phyloP scores from a whole-genome alignment of 2,113 vertebrate genomes.

The Aepyceros melampus region DNA sequence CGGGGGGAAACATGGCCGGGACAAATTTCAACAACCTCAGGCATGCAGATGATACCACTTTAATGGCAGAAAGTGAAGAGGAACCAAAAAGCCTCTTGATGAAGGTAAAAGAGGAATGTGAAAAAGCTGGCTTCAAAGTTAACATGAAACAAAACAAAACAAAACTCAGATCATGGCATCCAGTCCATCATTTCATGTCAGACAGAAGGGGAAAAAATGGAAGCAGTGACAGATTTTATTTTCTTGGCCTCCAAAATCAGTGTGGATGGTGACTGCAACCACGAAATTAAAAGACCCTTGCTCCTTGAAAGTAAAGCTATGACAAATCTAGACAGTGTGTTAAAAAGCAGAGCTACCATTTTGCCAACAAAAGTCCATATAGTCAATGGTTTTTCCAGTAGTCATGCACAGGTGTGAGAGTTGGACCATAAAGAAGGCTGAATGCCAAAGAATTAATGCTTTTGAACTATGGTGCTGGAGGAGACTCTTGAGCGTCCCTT shows the following conservation, averaged over 20 bases:
- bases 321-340: neutral
- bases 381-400: neutral
- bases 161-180: neutral
- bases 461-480: neutral
- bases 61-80: neutral
- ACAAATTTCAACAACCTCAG: neutral
- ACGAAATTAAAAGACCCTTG: neutral
- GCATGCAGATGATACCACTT: neutral
- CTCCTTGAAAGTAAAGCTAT: neutral
- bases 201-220: neutral
- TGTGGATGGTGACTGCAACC: neutral
- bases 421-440: neutral
- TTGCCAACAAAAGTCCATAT: neutral
- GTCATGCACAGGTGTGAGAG: neutral
- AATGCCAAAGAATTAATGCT: neutral
- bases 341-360: neutral
- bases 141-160: neutral
- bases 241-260: neutral
- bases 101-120: neutral
- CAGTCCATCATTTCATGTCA: neutral
- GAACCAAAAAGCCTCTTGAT: neutral
- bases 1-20: rapidly evolving
- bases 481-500: neutral
- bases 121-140: neutral
- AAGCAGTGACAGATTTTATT: neutral